Conservation (phyloP, 2,888 invertebrate genomes). For the Aleiodes leptofemur region DNA sequence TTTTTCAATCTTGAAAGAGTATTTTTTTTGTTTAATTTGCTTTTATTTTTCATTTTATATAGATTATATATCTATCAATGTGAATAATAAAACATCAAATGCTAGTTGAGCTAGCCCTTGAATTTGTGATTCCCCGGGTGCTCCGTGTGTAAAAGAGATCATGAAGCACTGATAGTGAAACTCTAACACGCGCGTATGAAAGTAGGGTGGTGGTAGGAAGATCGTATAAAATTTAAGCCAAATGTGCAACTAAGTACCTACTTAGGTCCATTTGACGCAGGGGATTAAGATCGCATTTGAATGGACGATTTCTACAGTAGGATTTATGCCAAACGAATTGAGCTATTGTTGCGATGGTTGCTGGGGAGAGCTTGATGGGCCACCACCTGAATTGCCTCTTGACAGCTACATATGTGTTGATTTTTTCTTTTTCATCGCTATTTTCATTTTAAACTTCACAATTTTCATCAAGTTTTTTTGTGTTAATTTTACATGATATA, state of each 20-base stretch:
- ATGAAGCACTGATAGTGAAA: constrained; percentile 42
- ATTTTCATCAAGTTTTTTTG: too few species aligned
- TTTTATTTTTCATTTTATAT: too few species aligned
- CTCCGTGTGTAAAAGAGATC: constrained; percentile 43
- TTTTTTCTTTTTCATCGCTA: constrained; percentile 35
- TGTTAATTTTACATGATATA: too few species aligned
- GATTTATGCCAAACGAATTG: constrained; percentile 61
- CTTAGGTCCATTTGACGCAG: constrained; percentile 69
- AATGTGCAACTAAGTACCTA: constrained; percentile 75
- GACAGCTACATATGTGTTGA: constrained; percentile 47
- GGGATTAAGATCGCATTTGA: constrained; percentile 71
- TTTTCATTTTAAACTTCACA: too few species aligned
- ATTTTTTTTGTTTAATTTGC: too few species aligned
- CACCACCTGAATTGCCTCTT: constrained; percentile 70
- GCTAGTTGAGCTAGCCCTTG: too few species aligned
- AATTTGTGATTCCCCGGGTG: constrained; percentile 51
- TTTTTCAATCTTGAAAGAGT: too few species aligned
- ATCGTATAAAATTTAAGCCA: constrained; percentile 68
- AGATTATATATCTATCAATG: constrained; percentile 4
- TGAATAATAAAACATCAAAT: background rate
- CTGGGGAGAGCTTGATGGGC: constrained; percentile 56
- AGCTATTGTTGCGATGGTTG: constrained; percentile 66
- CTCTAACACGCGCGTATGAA: constrained; percentile 31
- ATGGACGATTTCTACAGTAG: constrained; percentile 68
- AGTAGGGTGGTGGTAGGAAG: constrained; percentile 43